Conservation (phyloP, 2,797 vertebrate genomes). For the Trichosurus vulpecula region DNA sequence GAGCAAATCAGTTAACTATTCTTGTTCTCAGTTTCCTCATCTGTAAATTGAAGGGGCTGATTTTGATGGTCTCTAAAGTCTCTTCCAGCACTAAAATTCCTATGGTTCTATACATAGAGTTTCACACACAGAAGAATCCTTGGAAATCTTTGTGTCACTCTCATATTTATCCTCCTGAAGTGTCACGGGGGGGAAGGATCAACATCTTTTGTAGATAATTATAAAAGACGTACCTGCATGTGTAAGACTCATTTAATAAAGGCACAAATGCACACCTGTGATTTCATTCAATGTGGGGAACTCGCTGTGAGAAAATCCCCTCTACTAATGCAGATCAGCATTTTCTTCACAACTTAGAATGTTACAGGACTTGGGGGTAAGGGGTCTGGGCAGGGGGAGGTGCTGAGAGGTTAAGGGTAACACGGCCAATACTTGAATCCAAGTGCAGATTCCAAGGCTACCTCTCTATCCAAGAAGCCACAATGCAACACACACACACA, state of each 20-base stretch:
- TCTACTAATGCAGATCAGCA: background rate
- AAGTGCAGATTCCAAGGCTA: background rate
- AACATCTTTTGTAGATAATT: background rate
- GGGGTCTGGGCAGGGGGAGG: too few species aligned
- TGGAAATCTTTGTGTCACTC: background rate
- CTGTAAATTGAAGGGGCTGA: background rate
- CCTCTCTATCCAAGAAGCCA: background rate
- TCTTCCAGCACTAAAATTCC: background rate
- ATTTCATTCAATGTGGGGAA: background rate
- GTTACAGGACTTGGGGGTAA: background rate
- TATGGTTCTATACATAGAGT: background rate
- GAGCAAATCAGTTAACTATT: background rate
- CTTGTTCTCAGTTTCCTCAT: slow-evolving; percentile 22
- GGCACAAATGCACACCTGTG: background rate
- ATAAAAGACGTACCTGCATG: background rate
- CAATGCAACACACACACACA: background rate
- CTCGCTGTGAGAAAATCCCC: background rate
- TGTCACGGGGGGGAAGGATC: background rate
- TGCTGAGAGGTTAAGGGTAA: background rate
- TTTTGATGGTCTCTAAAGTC: background rate
- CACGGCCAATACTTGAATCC: background rate
- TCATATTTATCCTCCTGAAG: slow-evolving; percentile 6
- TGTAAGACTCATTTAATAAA: background rate
- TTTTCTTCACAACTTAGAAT: background rate
- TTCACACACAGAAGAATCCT: background rate